Evolutionary conservation across 2,888 invertebrate genomes (phyloP).

Genomic region (Mellilla xanthometata): DNA sequence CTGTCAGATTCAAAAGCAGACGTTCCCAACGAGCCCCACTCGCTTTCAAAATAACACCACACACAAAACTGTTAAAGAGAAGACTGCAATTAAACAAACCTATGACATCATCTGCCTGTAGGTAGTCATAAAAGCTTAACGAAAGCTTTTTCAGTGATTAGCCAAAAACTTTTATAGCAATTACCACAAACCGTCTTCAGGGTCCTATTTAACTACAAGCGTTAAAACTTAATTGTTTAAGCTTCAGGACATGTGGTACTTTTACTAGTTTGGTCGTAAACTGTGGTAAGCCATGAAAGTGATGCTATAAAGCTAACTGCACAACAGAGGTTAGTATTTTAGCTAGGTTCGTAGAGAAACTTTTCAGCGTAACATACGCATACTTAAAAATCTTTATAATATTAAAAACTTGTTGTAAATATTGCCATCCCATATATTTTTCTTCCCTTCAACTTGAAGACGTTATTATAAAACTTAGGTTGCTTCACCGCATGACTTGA

Average conservation of each 20-base stretch:
- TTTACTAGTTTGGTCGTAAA: slow-evolving; percentile 3
- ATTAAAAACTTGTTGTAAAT: slow-evolving; percentile 3
- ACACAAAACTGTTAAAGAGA: too few relatives aligned
- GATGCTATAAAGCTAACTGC: not conserved
- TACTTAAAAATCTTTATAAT: not conserved
- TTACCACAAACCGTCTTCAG: not conserved
- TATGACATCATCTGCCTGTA: too few relatives aligned
- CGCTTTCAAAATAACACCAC: too few relatives aligned
- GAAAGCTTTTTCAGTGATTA: too few relatives aligned
- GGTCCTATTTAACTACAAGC: not conserved
- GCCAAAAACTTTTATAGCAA: too few relatives aligned
- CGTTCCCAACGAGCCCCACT: too few relatives aligned
- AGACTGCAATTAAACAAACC: too few relatives aligned
- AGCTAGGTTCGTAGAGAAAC: too few relatives aligned
- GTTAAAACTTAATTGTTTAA: not conserved
- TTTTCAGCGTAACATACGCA: too few relatives aligned
- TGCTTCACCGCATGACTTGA: too few relatives aligned
- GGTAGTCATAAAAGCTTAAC: too few relatives aligned
- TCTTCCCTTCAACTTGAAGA: slow-evolving; percentile 10
- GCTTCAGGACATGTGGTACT: not conserved
- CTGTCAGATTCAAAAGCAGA: too few relatives aligned
- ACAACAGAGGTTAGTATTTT: not conserved
- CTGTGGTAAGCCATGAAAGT: not conserved
- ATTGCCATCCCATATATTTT: slow-evolving; percentile 16
- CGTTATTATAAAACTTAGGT: slow-evolving; percentile 25